Evolutionary conservation across 2,113 vertebrate genomes (phyloP).

Genomic region (Silurus meridionalis): DNA sequence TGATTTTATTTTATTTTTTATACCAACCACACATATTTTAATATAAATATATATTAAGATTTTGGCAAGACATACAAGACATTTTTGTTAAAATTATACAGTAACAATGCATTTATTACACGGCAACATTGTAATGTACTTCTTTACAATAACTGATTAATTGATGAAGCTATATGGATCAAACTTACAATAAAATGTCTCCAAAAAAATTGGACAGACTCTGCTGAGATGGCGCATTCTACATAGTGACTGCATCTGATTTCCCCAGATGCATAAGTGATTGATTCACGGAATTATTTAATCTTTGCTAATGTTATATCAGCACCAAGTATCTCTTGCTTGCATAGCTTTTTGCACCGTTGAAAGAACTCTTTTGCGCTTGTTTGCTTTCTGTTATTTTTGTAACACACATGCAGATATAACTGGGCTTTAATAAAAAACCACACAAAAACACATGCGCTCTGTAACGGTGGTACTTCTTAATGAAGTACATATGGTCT

Average conservation of each 20-base stretch:
- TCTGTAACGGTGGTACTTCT: constrained; percentile 53
- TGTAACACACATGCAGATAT: constrained; percentile 7
- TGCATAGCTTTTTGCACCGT: neutral
- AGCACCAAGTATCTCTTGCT: constrained; percentile 16
- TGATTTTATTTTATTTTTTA: neutral
- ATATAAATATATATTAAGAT: neutral
- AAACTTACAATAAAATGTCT: neutral
- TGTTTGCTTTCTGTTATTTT: constrained; percentile 38
- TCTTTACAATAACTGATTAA: too few relatives aligned
- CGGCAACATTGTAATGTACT: too few relatives aligned
- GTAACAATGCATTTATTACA: neutral
- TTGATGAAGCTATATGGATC: neutral
- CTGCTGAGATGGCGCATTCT: constrained; percentile 19
- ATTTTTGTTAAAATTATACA: neutral
- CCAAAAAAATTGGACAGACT: neutral
- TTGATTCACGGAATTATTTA: constrained; percentile 42
- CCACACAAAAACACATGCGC: neutral
- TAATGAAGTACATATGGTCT: constrained; percentile 76
- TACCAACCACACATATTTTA: too few relatives aligned
- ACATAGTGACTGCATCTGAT: constrained; percentile 37
- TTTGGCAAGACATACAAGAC: neutral
- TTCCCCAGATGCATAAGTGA: constrained; percentile 35
- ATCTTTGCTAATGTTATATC: constrained; percentile 38
- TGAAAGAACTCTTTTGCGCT: constrained; percentile 23
- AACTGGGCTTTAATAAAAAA: constrained; percentile 21